Evolutionary conservation across 2,113 vertebrate genomes (phyloP), one percentile per base, ranked within the genome.

Genomic region (Isichthys henryi): DNA sequence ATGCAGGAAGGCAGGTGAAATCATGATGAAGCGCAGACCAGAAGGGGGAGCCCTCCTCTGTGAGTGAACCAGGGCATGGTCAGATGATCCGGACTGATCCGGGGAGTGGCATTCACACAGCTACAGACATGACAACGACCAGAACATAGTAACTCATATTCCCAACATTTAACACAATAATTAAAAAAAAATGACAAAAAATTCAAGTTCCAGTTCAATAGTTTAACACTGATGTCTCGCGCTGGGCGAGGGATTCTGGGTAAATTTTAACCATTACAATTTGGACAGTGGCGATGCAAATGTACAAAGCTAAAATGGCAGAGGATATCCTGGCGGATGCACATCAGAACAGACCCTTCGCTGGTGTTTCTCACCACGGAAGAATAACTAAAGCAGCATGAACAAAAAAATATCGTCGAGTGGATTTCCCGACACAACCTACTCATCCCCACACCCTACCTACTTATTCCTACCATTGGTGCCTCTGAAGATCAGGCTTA

Each of bases 201-300:
- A 88, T 96, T 96, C 95, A 96, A 96, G 95, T 95, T 94, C 92
- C 96, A 90, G 89, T 91, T 94, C 93, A 89, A 93, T 94, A 94
- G 92, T 95, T 95, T 97, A 97, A 97, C 96, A 97, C 94, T 97
- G 96, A 95, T 92, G 91, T 94, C 90, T 93, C 89, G 90, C 92
- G 94, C 91, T 92, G 90, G 92, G 91, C 92, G 90, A 90, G 91
- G 50, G 91, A 91, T 92, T 92, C 93, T 90, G 92, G 90, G 91
- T 93, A 93, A 92, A 87, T 46, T 52, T 2, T 39, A 31, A 53
- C n/a, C 10, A 19, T n/a, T 15, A 86, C 46, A 93, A 95, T 90
- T 80, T 15, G 83, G 93, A 94, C 93, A 93, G 94, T 91, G 94
- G 94, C 92, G 74, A 80, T 80, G 35, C 35, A 43, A 35, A 27